Evolutionary conservation across 2,797 vertebrate species (phyloP), one percentile per base, ranked within the genome.

Genomic region (Merluccius polli): DNA sequence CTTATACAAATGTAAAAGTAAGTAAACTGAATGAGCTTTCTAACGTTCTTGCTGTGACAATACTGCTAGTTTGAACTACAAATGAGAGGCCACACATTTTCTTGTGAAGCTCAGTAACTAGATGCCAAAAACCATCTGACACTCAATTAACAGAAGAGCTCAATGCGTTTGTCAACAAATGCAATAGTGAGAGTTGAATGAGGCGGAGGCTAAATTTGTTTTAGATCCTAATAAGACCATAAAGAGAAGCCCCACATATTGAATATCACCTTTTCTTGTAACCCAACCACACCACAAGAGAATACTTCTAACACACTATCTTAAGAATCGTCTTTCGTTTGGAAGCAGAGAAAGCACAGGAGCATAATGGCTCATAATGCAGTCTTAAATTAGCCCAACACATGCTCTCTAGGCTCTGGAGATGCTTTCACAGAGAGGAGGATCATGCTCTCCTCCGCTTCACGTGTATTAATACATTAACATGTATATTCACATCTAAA

Each of bases 171-270:
- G 86, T 89, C 84, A 90, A 87, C 89, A 90, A 85, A 86, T 75
- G 71, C 78, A 70, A 81, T 63, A 78, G 70, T 78, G 75, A 80
- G 81, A 75, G 33, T 77, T 71, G 73, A 68, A 74, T 77, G 65
- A 85, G 81, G 72, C 75, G 70, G 36, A 73, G 82, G 83, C 92
- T 94, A 94, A 93, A 91, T 93, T 92, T 93, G 87, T 76, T 87
- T 87, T 89, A 90, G 77, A 84, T 88, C 91, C 92, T 87, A 92
- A 91, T 92, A 93, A 90, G 93, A 89, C 87, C 76, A 70, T 79
- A 87, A 85, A 87, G 81, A 77, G 83, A 88, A 81, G 83, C 83
- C 81, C 85, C 75, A 77, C 85, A 77, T 92, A 92, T 93, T 84
- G 80, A 83, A 88, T 94, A 78, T 89, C 92, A 82, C 72, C 87